Conservation (phyloP, 1,140 invertebrate species). For the Augochlora pura region DNA sequence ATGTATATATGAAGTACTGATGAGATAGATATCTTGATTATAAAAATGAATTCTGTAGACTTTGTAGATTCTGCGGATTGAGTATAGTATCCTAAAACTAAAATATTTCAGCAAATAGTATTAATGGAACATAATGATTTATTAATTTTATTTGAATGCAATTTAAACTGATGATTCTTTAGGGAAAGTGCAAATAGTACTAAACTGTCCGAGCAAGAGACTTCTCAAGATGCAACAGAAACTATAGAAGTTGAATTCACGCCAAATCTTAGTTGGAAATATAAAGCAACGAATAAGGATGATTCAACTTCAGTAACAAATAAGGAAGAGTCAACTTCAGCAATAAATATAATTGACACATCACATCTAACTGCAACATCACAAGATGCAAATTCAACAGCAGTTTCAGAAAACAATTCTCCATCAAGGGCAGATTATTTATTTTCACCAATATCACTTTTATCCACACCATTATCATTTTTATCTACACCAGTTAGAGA, state of each 20-base stretch:
- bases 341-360: neutral
- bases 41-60: too few relatives aligned
- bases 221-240: neutral
- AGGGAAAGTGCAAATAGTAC: neutral
- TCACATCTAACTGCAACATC: neutral
- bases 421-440: neutral
- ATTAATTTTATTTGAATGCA: too few relatives aligned
- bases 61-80: too few relatives aligned
- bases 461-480: neutral
- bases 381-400: neutral
- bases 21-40: too few relatives aligned
- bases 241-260: constrained; percentile 42
- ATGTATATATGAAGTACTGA: too few relatives aligned
- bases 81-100: too few relatives aligned
- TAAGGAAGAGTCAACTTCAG: neutral
- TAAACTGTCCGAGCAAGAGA: neutral
- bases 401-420: neutral
- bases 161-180: neutral
- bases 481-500: neutral
- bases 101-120: too few relatives aligned
- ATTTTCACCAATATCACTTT: neutral
- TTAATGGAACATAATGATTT: too few relatives aligned
- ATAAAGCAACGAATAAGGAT: constrained; percentile 1
- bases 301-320: neutral
- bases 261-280: constrained; percentile 42